Evolutionary conservation across 2,113 vertebrate genomes (phyloP), one percentile per base, ranked within the genome.

Genomic region (Regulus satrapa): DNA sequence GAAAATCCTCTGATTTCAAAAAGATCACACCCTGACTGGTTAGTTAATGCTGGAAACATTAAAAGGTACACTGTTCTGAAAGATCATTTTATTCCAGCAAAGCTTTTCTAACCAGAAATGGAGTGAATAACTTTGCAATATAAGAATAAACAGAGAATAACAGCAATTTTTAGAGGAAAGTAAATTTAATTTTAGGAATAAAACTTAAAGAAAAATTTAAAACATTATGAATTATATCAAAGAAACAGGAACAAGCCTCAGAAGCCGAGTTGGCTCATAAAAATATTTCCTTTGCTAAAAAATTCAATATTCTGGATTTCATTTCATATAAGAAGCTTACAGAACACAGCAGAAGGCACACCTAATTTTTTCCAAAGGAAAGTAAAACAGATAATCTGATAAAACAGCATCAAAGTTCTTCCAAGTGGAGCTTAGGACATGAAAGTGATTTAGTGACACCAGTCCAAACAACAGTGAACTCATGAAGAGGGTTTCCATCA

Each of bases 1-100:
- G 58, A 95, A 96, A 95, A 95, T 88, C 36, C 28, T 94, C 92
- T 10, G 95, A 89, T 95, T 97, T 95, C 91, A 96, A 93, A 77
- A 85, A 96, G 95, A 95, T 87, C 90, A 95, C 41, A 91, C 66
- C 62, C 92, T 72, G 38, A 55, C 66, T 95, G 38, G 36, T 56
- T 96, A 76, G 77, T 91, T 80, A 96, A 79, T 91, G 95, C 85
- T 88, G 94, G 94, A 95, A 95, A 90, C 26, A 93, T 63, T 64
- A 84, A 89, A 89, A 80, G 69, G 77, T 89, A 88, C 52, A 88
- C 49, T 67, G 82, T 78, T 73, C 41, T 95, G 55, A 97, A 95
- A 95, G 88, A 92, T 40, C 16, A 73, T 91, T 97, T 96, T 59
- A 46, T 93, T 94, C 61, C 88, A 97, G 80, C 18, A 67, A 94